Percentiles rank a stretch among this genome's conserved stretches.
phyloP scores from a whole-genome alignment of 2,113 vertebrate genomes.

The Peucedramus taeniatus region DNA sequence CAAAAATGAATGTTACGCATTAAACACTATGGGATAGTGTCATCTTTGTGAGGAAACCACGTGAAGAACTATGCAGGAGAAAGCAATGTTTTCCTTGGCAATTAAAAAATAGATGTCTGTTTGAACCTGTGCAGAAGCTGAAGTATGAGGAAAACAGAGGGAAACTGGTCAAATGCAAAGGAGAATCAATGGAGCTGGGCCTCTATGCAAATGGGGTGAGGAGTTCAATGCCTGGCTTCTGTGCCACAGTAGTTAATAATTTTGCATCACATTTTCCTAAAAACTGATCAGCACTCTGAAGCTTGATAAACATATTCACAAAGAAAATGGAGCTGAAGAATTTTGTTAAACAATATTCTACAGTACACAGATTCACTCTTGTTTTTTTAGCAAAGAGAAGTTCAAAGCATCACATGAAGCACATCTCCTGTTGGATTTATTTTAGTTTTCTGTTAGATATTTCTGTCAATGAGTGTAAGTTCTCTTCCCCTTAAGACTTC shows the following conservation, averaged over 20 bases:
- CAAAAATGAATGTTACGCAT: background rate
- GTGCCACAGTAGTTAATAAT: background rate
- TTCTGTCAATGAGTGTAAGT: constrained; percentile 31
- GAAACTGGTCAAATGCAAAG: background rate
- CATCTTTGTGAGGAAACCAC: constrained; percentile 15
- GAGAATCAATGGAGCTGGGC: background rate
- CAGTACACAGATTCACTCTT: background rate
- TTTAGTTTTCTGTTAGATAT: background rate
- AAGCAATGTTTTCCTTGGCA: constrained; percentile 27
- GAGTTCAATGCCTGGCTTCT: background rate
- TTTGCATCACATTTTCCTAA: background rate
- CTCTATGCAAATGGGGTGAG: background rate
- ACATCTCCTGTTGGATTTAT: background rate
- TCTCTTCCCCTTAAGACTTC: constrained; percentile 39
- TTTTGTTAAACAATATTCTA: background rate
- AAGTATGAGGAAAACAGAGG: background rate
- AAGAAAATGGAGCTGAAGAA: background rate
- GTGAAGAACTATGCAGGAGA: background rate
- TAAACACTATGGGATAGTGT: constrained; percentile 7
- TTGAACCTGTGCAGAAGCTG: background rate
- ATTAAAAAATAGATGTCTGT: constrained; percentile 11
- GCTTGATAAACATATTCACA: background rate
- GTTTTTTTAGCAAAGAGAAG: background rate
- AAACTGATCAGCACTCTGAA: background rate
- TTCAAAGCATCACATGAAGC: background rate